phyloP scores from a whole-genome alignment of 37 sponge, comb jelly and placozoan genomes.

The Trichoplax adhaerens region DNA sequence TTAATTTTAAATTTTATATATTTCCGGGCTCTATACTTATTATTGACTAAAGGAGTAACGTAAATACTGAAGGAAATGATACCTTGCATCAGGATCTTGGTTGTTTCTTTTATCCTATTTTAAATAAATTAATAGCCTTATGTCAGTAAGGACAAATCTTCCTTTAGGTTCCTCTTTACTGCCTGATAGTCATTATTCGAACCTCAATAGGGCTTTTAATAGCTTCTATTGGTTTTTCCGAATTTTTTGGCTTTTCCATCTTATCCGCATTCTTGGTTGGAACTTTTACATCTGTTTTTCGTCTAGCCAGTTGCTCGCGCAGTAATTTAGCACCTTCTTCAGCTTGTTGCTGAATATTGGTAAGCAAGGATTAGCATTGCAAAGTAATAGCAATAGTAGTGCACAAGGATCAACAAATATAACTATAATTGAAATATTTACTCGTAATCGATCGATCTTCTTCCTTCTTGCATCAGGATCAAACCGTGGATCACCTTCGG shows the following conservation, averaged over 20 bases:
- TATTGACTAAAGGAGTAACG: too few relatives aligned
- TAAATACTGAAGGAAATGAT: too few relatives aligned
- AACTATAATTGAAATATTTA: background rate
- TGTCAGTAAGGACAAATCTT: too few relatives aligned
- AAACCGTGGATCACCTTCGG: constrained; percentile 3
- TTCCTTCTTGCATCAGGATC: constrained; percentile 55
- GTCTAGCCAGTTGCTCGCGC: constrained; percentile 31
- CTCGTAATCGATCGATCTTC: constrained; percentile 87
- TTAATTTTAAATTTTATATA: too few relatives aligned
- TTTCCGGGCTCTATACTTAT: too few relatives aligned
- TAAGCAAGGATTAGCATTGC: too few relatives aligned
- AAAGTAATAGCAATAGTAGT: background rate
- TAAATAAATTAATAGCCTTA: too few relatives aligned
- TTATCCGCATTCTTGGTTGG: background rate
- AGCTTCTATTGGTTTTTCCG: background rate
- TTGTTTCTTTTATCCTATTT: too few relatives aligned
- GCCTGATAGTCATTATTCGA: too few relatives aligned
- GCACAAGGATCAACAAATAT: background rate
- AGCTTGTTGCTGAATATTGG: constrained; percentile 48
- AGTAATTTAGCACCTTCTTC: constrained; percentile 49
- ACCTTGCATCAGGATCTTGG: too few relatives aligned
- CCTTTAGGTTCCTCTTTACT: too few relatives aligned
- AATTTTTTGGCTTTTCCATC: background rate
- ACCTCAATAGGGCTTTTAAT: too few relatives aligned
- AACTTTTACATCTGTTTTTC: constrained; percentile 8